Conservation (phyloP, 2,888 invertebrate species). For the Choristoneura rosaceana region DNA sequence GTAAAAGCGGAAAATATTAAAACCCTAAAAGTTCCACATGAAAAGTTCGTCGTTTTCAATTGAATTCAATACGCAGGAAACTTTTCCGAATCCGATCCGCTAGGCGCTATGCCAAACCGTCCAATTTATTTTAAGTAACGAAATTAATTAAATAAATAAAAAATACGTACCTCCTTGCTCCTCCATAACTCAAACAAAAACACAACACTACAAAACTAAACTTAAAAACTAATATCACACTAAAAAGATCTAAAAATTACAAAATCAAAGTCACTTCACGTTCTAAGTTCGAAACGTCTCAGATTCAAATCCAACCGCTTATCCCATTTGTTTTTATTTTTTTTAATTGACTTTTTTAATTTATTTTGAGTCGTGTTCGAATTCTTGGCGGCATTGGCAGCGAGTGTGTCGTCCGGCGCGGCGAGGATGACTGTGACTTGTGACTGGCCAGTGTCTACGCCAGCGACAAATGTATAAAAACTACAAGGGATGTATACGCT, state of each 20-base stretch:
- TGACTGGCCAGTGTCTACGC: background rate
- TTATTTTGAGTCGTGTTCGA: constrained; percentile 77
- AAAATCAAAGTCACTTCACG: constrained; percentile 35
- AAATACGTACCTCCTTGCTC: constrained; percentile 71
- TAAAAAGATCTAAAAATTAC: constrained; percentile 52
- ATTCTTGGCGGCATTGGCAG: constrained; percentile 69
- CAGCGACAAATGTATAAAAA: background rate
- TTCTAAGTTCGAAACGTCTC: constrained; percentile 44
- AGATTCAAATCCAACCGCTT: constrained; percentile 50
- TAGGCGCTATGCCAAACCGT: constrained; percentile 3
- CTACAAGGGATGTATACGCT: background rate
- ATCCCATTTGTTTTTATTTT: constrained; percentile 69
- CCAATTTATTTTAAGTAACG: background rate
- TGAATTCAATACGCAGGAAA: background rate
- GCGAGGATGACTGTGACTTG: constrained; percentile 24
- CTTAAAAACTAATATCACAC: constrained; percentile 81
- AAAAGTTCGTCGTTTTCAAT: background rate
- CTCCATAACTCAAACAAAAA: constrained; percentile 63
- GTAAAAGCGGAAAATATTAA: background rate
- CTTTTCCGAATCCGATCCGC: background rate
- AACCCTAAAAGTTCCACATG: background rate
- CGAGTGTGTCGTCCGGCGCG: constrained; percentile 44
- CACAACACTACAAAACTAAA: constrained; percentile 57
- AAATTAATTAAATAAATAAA: constrained; percentile 10
- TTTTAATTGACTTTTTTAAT: constrained; percentile 52